phyloP scores from a whole-genome alignment of 2,888 invertebrate species.

The Nomada fucata region DNA sequence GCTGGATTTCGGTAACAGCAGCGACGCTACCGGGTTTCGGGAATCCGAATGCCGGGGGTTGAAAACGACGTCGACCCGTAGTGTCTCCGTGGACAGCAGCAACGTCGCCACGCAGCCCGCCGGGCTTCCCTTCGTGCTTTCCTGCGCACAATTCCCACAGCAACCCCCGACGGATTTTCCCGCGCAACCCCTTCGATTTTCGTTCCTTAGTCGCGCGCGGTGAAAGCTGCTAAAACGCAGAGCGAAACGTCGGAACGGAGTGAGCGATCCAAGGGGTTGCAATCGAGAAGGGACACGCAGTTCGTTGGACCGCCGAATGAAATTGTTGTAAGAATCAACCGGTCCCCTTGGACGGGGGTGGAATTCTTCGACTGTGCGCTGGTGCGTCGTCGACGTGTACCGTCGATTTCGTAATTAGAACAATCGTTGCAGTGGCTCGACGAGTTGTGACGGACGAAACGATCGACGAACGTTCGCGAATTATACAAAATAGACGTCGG shows the following conservation, averaged over 20 bases:
- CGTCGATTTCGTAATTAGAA: no score
- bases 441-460: background rate
- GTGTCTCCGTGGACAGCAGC: conserved; percentile 79
- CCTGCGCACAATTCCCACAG: conserved; percentile 31
- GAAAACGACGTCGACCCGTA: conserved; percentile 76
- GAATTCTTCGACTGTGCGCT: no score
- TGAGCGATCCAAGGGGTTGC: no score
- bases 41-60: conserved; percentile 72
- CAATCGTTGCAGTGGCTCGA: background rate
- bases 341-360: no score
- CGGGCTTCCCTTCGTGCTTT: conserved; percentile 11
- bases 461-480: background rate
- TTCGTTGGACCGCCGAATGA: no score
- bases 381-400: no score
- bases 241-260: background rate
- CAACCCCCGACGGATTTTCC: conserved; percentile 39
- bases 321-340: no score
- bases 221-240: conserved; percentile 1
- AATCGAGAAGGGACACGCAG: no score
- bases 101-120: conserved; percentile 69
- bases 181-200: conserved; percentile 38
- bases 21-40: conserved; percentile 61
- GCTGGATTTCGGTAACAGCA: conserved; percentile 39
- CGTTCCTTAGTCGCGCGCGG: conserved; percentile 13
- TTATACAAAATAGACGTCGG: background rate